phyloP scores from a whole-genome alignment of 2,113 vertebrate genomes.

The Lophius piscatorius region DNA sequence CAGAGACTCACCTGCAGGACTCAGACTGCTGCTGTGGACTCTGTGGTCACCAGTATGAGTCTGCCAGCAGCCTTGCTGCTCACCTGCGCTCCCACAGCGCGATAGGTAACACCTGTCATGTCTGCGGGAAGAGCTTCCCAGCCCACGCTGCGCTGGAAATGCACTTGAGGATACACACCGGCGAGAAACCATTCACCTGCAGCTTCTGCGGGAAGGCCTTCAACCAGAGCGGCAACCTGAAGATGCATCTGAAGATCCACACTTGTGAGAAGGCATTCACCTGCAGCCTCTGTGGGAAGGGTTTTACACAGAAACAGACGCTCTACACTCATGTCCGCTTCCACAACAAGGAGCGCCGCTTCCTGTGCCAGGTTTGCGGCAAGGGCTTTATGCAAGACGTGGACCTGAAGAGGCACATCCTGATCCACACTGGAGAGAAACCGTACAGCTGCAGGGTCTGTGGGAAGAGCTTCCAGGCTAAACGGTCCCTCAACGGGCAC shows the following conservation, averaged over 20 bases:
- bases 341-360: constrained; percentile 73
- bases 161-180: constrained; percentile 66
- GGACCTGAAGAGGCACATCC: constrained; percentile 63
- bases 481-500: constrained; percentile 57
- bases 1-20: constrained; percentile 45
- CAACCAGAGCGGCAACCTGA: constrained; percentile 79
- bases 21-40: constrained; percentile 42
- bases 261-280: constrained; percentile 74
- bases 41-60: constrained; percentile 60
- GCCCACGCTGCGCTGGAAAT: constrained; percentile 68
- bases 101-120: constrained; percentile 48
- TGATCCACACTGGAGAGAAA: constrained; percentile 67
- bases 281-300: constrained; percentile 74
- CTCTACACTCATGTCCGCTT: constrained; percentile 80
- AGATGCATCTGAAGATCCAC: constrained; percentile 82
- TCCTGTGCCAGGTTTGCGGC: constrained; percentile 63
- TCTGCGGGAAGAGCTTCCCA: constrained; percentile 71
- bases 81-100: constrained; percentile 50
- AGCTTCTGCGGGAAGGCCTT: constrained; percentile 81
- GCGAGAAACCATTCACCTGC: constrained; percentile 68
- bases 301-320: constrained; percentile 63
- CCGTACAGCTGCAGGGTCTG: constrained; percentile 62
- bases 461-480: constrained; percentile 65
- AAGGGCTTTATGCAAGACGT: constrained; percentile 70
- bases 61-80: constrained; percentile 10